Conservation (phyloP, 2,888 invertebrate species). For the Cyclophora albipunctata region DNA sequence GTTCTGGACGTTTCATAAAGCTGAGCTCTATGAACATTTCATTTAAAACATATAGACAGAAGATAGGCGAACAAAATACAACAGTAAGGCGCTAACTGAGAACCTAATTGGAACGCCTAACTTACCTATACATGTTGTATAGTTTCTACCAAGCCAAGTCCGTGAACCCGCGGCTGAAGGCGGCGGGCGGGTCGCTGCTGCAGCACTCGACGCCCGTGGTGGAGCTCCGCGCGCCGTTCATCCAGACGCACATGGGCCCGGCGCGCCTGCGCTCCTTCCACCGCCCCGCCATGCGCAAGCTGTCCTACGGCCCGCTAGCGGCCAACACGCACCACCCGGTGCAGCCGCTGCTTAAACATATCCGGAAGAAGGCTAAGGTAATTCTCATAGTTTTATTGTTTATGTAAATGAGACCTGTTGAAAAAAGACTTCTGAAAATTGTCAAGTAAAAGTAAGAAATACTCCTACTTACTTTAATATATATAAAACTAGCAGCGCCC, state of each 20-base stretch:
- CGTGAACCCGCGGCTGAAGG: slow-evolving; percentile 86
- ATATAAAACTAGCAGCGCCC: too few relatives aligned
- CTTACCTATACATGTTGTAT: slow-evolving; percentile 5
- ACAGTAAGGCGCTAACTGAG: too few relatives aligned
- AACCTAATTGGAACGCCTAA: too few relatives aligned
- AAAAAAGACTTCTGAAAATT: too few relatives aligned
- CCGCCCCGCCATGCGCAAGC: slow-evolving; percentile 90
- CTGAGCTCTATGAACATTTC: too few relatives aligned
- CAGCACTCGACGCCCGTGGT: slow-evolving; percentile 99
- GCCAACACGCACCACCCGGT: slow-evolving; percentile 86
- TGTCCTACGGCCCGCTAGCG: slow-evolving; percentile 87
- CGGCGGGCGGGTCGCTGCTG: slow-evolving; percentile 92
- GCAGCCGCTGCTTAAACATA: slow-evolving; percentile 90
- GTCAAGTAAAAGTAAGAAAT: too few relatives aligned
- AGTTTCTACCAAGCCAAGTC: slow-evolving; percentile 95
- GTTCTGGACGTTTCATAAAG: too few relatives aligned
- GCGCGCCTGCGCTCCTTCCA: slow-evolving; percentile 90
- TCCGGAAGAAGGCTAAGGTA: slow-evolving; percentile 92
- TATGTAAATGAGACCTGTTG: neutral
- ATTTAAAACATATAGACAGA: too few relatives aligned
- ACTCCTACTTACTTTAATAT: too few relatives aligned
- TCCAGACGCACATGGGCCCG: slow-evolving; percentile 93
- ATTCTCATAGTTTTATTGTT: neutral
- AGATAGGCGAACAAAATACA: too few relatives aligned
- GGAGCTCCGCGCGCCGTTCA: slow-evolving; percentile 94